Evolutionary conservation across 2,797 vertebrate genomes (phyloP).

Genomic region (Squalus acanthias): DNA sequence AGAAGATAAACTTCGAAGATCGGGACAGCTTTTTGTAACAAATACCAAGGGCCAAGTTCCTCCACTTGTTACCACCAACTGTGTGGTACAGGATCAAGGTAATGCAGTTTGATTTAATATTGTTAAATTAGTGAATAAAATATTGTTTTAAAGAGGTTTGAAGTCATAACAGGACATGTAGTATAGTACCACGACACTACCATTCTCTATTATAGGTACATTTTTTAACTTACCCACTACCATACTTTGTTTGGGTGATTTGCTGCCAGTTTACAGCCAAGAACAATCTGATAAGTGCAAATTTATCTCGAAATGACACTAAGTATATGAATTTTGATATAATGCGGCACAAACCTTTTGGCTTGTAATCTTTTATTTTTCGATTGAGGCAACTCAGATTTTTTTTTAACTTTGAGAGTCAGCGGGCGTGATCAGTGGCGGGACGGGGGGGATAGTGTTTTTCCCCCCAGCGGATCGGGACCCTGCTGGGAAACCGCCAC

Average conservation of each 20-base stretch:
- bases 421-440: too few species aligned
- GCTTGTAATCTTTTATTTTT: background rate
- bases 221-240: background rate
- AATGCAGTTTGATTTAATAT: slow-evolving; percentile 39
- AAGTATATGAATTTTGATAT: background rate
- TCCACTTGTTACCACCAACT: slow-evolving; percentile 87
- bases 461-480: too few species aligned
- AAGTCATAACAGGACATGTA: background rate
- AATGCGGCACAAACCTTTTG: background rate
- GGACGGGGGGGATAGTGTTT: too few species aligned
- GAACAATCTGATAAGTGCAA: background rate
- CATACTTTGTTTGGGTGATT: background rate
- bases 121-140: slow-evolving; percentile 26
- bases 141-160: background rate
- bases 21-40: slow-evolving; percentile 74
- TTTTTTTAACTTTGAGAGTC: too few species aligned
- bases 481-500: too few species aligned
- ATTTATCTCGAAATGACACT: background rate
- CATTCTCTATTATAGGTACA: background rate
- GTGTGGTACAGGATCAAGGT: slow-evolving; percentile 91
- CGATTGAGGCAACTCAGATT: background rate
- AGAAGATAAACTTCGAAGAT: slow-evolving; percentile 69
- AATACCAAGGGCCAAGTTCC: slow-evolving; percentile 83
- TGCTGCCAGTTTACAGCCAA: background rate
- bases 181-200: background rate